Evolutionary conservation across 1,140 invertebrate species (phyloP).

Genomic region (Drosophila asahinai): DNA sequence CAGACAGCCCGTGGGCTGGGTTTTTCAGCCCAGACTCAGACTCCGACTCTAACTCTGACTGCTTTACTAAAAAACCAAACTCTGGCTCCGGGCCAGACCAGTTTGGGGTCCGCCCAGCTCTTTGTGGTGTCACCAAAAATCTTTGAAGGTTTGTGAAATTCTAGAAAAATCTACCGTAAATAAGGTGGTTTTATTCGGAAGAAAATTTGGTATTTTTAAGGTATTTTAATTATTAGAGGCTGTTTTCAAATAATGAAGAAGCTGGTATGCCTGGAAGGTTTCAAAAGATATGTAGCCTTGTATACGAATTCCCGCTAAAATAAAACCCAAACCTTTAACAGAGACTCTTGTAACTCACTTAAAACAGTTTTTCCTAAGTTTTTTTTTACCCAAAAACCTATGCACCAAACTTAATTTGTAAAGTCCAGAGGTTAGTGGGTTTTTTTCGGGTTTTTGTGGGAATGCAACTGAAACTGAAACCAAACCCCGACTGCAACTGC

Average conservation of each 20-base stretch:
- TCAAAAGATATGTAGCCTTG: neutral
- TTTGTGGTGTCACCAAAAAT: conserved; percentile 4
- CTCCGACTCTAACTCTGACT: neutral
- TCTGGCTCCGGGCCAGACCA: conserved; percentile 33
- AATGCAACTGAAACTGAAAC: conserved; percentile 37
- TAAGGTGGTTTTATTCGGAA: neutral
- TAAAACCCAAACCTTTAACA: neutral
- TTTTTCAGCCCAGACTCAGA: conserved; percentile 10
- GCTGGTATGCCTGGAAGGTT: neutral
- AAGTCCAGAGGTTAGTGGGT: neutral
- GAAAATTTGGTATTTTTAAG: neutral
- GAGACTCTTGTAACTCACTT: neutral
- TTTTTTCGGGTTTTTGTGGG: neutral
- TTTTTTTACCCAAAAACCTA: neutral
- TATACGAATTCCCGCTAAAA: neutral
- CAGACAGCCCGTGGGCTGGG: conserved; percentile 55
- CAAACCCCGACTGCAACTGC: neutral
- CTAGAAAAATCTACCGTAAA: neutral
- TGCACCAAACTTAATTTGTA: conserved; percentile 11
- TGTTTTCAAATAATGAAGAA: neutral
- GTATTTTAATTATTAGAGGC: neutral
- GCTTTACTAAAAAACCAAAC: conserved; percentile 4
- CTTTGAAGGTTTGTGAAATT: neutral
- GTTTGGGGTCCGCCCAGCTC: conserved; percentile 24
- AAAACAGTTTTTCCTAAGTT: neutral